Base-by-base conservation (phyloP, 2,888 invertebrate species). In the Endotricha flammealis region DNA sequence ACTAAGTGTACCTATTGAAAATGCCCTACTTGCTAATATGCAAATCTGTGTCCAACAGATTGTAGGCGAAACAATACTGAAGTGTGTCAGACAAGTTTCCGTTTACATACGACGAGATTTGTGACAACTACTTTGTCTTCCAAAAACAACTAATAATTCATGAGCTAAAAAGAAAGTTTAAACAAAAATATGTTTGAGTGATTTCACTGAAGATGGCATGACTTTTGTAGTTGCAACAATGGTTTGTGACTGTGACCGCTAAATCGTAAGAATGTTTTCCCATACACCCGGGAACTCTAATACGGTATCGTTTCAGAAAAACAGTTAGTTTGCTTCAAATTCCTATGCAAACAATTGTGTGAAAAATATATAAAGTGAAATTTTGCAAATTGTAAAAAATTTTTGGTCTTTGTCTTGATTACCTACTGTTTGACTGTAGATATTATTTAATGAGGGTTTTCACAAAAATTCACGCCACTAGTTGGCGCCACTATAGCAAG, bases 1-100 rank as follows among this genome's bases (percentile, higher is more conserved):
- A 48, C 44, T 51, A 53, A 64, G 62, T 61, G 53, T 48, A 60
- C 51, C 69, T 57, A 74, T 74, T 75, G 63, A 76, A 66, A 69
- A 50, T 68, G 76, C 49, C 71, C 82, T 58, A 81, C 77, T 79
- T 82, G 80, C 79, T 71, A 74, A 79, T 74, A 83, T 82, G 78
- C 71, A 72, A 82, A 83, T 77, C 60, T 57, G 57, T 66, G 63
- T 62, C 68, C 71, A 64, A 65, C 69, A 65, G 70, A 75, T 68
- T 68, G 74, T 74, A 63, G 61, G 63, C 67, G 67, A 76, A 63
- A 82, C 81, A 82, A 78, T 73, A 58, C 57, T 41, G 43, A 71
- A 67, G 67, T 75, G 62, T 68, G 64, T 46, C 71, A 66, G 52
- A 53, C 73, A 65, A 67, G 65, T 77, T 70, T 66, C 60, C 61